A percentile compares a stretch with the other conserved stretches of the same genome.
Evolutionary conservation across 2,888 invertebrate species (phyloP).

Genomic region (Tineola bisselliella): DNA sequence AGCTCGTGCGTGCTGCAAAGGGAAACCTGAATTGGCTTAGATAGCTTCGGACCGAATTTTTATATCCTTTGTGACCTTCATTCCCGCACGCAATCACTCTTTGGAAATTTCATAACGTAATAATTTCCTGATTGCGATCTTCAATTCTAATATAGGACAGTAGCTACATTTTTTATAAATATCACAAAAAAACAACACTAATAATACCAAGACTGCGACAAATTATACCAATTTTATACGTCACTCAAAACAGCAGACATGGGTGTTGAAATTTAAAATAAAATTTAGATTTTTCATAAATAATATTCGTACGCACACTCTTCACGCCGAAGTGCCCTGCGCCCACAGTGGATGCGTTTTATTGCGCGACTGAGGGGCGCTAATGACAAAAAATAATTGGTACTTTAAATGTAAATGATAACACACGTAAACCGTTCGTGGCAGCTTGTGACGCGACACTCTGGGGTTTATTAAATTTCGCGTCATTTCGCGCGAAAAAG

Average conservation of each 20-base stretch:
- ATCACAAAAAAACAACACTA: no score
- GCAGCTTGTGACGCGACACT: constrained; percentile 1
- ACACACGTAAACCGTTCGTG: constrained; percentile 39
- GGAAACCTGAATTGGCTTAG: background rate
- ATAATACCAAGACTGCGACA: no score
- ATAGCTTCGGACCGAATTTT: background rate
- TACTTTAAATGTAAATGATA: constrained; percentile 67
- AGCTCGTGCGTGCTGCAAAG: background rate
- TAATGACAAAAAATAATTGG: constrained; percentile 67
- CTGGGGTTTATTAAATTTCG: constrained; percentile 11
- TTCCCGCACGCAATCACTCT: background rate
- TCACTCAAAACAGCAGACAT: background rate
- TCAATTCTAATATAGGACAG: background rate
- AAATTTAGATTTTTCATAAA: background rate
- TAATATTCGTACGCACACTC: constrained; percentile 2
- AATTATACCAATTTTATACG: background rate
- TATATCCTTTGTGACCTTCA: background rate
- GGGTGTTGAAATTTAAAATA: background rate
- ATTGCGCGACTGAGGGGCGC: constrained; percentile 54
- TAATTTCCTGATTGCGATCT: background rate
- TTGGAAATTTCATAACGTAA: background rate
- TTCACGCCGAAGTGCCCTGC: background rate
- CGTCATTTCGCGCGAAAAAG: constrained; percentile 2
- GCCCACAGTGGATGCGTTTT: constrained; percentile 56
- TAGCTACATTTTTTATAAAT: background rate